Percentiles rank a stretch among this genome's conserved stretches.
phyloP scores from a whole-genome alignment of 2,888 invertebrate genomes.

The Caenorhabditis panamensis region DNA sequence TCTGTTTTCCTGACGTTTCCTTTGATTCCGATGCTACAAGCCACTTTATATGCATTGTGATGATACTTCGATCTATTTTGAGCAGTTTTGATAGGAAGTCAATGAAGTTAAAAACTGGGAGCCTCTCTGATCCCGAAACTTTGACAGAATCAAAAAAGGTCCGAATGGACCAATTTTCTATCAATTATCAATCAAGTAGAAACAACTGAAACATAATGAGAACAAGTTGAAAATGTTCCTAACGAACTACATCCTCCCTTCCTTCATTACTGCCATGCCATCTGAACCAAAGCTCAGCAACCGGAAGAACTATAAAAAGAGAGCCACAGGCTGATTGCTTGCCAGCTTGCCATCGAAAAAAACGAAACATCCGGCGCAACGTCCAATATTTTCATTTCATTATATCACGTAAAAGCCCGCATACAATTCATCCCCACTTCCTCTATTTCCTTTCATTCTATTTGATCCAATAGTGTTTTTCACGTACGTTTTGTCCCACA shows the following conservation, averaged over 20 bases:
- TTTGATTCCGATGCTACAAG: no score
- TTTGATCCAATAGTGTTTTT: neutral
- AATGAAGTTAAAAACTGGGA: no score
- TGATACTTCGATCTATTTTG: no score
- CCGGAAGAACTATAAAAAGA: slow-evolving; percentile 29
- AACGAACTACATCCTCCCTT: slow-evolving; percentile 31
- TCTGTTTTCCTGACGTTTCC: no score
- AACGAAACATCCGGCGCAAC: neutral
- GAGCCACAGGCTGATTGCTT: slow-evolving; percentile 1
- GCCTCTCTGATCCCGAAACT: no score
- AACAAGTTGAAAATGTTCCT: slow-evolving; percentile 6
- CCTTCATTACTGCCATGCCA: neutral
- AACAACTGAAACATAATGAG: neutral
- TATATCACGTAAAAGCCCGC: slow-evolving; percentile 20
- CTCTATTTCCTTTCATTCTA: neutral
- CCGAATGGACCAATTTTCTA: neutral
- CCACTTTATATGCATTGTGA: no score
- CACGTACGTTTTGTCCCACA: neutral
- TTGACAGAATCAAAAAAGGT: neutral
- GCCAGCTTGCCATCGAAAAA: neutral
- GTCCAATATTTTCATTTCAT: slow-evolving; percentile 2
- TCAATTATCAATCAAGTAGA: neutral
- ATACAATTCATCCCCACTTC: neutral
- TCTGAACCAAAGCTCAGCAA: slow-evolving; percentile 10
- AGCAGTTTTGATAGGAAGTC: no score